These are phyloP conservation scores for Actinopyga echinites DNA, from an alignment of 53 echinoderm and acorn worm genomes.

Conservation along the genomic window DNA sequence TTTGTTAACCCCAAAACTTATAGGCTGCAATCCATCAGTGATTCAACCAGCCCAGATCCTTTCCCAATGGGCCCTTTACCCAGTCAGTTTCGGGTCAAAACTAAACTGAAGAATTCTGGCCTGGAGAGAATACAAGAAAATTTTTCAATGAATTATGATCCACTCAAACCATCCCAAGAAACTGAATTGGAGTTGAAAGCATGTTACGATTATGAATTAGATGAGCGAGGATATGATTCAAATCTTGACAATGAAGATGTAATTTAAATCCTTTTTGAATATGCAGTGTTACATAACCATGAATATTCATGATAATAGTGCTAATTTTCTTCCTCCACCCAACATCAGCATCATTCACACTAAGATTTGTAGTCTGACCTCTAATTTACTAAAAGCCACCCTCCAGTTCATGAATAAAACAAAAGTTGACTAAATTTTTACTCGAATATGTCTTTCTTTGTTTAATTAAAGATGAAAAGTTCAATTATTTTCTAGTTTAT, in stretches of 20 bases:
- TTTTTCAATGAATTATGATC: background rate
- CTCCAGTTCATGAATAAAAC: too few relatives aligned
- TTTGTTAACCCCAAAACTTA: constrained; percentile 12
- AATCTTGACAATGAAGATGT: background rate
- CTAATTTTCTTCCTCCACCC: too few relatives aligned
- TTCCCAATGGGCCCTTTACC: background rate
- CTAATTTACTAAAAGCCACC: too few relatives aligned
- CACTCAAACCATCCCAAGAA: background rate
- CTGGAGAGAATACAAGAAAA: too few relatives aligned
- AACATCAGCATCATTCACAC: too few relatives aligned
- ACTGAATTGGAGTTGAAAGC: constrained; percentile 22
- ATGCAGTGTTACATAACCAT: background rate
- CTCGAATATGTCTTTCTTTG: too few relatives aligned
- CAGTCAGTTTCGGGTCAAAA: too few relatives aligned
- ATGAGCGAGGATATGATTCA: background rate
- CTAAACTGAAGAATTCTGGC: too few relatives aligned
- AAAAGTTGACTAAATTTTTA: too few relatives aligned
- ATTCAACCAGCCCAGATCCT: background rate
- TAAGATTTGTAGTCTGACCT: too few relatives aligned
- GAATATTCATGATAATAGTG: background rate
- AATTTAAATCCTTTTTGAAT: background rate
- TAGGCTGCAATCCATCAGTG: background rate
- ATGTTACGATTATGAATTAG: background rate
- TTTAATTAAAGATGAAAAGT: too few relatives aligned
- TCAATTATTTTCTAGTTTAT: too few relatives aligned